A percentile compares a stretch with the other conserved stretches of the same genome.
These are phyloP conservation scores for Elanoides forficatus DNA, from an alignment of 2,113 vertebrate species.

Conservation along the genomic window DNA sequence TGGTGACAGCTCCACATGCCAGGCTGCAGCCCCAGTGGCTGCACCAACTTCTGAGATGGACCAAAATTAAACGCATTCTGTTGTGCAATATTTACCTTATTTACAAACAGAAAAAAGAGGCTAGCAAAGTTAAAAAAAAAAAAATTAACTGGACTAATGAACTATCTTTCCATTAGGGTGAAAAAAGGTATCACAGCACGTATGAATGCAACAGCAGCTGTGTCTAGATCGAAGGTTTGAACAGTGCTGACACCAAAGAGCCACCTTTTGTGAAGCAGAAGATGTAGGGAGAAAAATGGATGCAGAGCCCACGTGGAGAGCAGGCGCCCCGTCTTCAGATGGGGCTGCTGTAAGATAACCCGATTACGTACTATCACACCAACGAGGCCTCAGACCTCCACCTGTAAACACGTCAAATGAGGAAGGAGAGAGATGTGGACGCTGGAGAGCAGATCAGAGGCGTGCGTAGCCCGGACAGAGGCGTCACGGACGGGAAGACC, in stretches of 20 bases:
- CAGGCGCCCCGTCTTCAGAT: background rate
- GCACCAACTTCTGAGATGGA: background rate
- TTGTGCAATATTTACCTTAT: background rate
- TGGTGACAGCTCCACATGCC: background rate
- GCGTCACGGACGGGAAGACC: background rate
- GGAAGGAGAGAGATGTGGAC: background rate
- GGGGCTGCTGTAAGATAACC: background rate
- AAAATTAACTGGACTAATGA: background rate
- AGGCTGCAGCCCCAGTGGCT: background rate
- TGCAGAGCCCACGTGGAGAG: background rate
- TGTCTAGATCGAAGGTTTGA: background rate
- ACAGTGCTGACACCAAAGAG: background rate
- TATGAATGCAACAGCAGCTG: background rate
- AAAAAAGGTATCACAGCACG: background rate
- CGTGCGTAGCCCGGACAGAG: fast-evolving
- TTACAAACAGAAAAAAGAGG: background rate
- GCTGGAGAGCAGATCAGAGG: background rate
- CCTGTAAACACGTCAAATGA: fast-evolving
- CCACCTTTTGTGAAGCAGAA: background rate
- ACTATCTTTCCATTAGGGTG: background rate
- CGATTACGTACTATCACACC: background rate
- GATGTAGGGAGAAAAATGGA: background rate
- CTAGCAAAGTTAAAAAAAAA: background rate
- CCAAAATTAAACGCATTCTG: background rate
- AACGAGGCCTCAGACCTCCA: background rate